These are phyloP conservation scores for Bradypodion ventrale DNA, from an alignment of 2,797 vertebrate species.

Conservation along the genomic window DNA sequence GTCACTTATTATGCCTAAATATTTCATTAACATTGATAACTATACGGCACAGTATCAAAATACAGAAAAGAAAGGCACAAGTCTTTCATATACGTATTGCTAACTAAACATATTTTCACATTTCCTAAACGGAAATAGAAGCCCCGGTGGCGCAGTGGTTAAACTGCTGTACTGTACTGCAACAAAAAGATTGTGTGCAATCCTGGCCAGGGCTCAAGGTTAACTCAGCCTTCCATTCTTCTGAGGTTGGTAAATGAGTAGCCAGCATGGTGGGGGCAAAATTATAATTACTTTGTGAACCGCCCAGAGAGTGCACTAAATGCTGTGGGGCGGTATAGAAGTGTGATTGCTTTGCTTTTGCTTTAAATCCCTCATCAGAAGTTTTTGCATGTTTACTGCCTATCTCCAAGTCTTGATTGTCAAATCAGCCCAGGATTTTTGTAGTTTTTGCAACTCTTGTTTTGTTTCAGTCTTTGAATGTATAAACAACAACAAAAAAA, in stretches of 20 bases:
- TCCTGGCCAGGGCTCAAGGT: no score
- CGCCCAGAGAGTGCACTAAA: no score
- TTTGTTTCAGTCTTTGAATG: background rate
- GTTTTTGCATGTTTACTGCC: background rate
- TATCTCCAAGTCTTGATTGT: background rate
- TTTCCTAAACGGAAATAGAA: no score
- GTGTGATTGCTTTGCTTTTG: no score
- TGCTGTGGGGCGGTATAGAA: no score
- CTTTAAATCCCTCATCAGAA: background rate
- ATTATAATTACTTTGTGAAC: no score
- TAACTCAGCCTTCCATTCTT: no score
- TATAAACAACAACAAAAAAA: background rate
- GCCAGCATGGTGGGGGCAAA: no score
- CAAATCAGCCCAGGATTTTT: background rate
- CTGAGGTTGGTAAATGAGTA: no score
- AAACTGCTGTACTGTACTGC: no score
- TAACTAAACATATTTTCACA: background rate
- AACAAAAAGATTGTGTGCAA: no score
- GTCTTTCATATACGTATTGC: background rate
- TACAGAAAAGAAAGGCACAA: background rate
- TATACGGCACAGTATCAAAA: background rate
- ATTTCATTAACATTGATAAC: background rate
- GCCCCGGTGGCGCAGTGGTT: no score
- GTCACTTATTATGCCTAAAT: background rate
- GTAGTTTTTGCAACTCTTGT: background rate